Percentiles rank a stretch among this genome's conserved stretches.
Conservation (phyloP, 2,113 vertebrate species). For the Willisornis vidua region DNA sequence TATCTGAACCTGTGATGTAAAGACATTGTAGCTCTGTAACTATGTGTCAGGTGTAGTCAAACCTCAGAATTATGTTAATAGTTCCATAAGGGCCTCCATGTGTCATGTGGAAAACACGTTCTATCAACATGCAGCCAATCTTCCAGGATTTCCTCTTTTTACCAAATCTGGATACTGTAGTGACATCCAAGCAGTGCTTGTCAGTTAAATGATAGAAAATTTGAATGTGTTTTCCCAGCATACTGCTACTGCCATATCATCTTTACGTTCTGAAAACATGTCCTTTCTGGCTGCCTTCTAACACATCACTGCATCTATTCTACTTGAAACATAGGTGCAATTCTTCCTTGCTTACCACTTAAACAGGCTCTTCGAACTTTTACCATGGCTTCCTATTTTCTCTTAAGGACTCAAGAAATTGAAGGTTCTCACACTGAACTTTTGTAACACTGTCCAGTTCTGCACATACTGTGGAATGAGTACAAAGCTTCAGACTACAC, state of each 20-base stretch:
- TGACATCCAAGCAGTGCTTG: background rate
- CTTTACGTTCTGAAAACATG: background rate
- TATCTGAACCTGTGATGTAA: background rate
- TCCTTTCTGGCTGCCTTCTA: background rate
- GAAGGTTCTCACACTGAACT: background rate
- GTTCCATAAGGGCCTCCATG: background rate
- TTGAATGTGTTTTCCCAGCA: background rate
- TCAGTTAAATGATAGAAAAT: background rate
- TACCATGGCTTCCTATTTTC: background rate
- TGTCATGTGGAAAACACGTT: background rate
- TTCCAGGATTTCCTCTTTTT: background rate
- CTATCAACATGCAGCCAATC: background rate
- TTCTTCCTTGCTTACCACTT: background rate
- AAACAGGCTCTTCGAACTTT: background rate
- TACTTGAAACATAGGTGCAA: background rate
- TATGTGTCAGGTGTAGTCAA: background rate
- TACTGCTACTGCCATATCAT: background rate
- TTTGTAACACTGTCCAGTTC: background rate
- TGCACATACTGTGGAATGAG: background rate
- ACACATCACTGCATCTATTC: background rate
- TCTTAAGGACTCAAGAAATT: background rate
- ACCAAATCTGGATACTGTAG: background rate
- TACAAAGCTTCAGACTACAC: background rate
- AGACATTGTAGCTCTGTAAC: background rate
- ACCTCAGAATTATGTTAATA: background rate